Percentiles rank a stretch among this genome's conserved stretches.
Evolutionary conservation across 2,113 vertebrate species (phyloP).

Genomic region (Telmatochromis sp.): DNA sequence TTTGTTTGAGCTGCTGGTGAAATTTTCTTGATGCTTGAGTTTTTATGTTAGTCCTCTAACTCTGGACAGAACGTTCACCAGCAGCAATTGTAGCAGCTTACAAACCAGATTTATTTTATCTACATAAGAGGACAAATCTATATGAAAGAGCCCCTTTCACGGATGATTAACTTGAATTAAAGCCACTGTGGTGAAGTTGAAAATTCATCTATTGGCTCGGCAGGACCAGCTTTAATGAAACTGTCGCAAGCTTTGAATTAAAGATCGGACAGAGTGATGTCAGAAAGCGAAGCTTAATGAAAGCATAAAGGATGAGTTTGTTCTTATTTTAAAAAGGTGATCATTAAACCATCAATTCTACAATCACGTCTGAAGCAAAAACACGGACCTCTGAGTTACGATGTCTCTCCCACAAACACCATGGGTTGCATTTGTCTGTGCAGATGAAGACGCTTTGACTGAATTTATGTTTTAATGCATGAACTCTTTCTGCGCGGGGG

Average conservation of each 20-base stretch:
- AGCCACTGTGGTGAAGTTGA: background rate
- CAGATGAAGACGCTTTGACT: slow-evolving; percentile 43
- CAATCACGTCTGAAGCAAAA: background rate
- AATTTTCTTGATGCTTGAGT: background rate
- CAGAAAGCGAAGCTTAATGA: background rate
- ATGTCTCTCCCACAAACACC: background rate
- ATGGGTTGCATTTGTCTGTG: background rate
- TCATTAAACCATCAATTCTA: background rate
- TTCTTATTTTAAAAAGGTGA: background rate
- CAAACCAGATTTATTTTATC: background rate
- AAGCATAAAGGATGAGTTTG: background rate
- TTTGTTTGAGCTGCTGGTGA: background rate
- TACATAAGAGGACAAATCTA: background rate
- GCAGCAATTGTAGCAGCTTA: background rate
- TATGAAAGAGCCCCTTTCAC: background rate
- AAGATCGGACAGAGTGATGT: background rate
- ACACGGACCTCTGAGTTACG: background rate
- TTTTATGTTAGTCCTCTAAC: background rate
- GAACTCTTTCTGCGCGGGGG: slow-evolving; percentile 25
- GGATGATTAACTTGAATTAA: background rate
- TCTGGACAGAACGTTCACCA: background rate
- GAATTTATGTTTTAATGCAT: slow-evolving; percentile 40
- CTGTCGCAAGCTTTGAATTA: slow-evolving; percentile 4
- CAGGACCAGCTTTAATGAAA: background rate
- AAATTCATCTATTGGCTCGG: background rate